A percentile compares a stretch with the other conserved stretches of the same genome.
phyloP scores from a whole-genome alignment of 2,797 vertebrate species.

The Hemitrygon akajei region DNA sequence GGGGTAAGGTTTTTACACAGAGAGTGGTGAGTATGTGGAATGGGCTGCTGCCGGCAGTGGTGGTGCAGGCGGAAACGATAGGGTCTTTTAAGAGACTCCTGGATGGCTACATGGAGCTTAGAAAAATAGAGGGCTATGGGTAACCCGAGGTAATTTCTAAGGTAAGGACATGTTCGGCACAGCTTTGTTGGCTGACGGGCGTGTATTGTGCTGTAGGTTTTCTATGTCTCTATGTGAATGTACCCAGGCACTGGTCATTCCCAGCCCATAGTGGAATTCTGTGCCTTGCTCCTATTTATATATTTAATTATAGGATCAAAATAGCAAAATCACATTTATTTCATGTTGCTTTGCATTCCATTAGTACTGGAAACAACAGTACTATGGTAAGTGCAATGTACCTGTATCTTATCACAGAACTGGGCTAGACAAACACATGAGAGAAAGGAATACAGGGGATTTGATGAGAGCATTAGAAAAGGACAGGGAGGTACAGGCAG shows the following conservation, averaged over 20 bases:
- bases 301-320: neutral
- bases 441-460: neutral
- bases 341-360: neutral
- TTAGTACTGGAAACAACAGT: neutral
- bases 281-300: neutral
- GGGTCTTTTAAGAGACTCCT: too few relatives aligned
- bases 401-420: neutral
- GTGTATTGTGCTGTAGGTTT: too few relatives aligned
- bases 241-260: neutral
- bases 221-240: neutral
- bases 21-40: too few relatives aligned
- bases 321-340: neutral
- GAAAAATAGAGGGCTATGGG: too few relatives aligned
- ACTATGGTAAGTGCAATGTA: neutral
- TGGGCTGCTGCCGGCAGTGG: fast-evolving
- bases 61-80: too few relatives aligned
- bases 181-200: too few relatives aligned
- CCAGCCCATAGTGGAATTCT: neutral
- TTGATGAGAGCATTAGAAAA: neutral
- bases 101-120: too few relatives aligned
- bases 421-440: neutral
- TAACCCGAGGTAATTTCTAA: too few relatives aligned
- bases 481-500: too few relatives aligned
- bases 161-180: too few relatives aligned
- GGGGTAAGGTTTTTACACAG: too few relatives aligned